Conservation (phyloP, 2,888 invertebrate species). For the Chelonus formosanus region DNA sequence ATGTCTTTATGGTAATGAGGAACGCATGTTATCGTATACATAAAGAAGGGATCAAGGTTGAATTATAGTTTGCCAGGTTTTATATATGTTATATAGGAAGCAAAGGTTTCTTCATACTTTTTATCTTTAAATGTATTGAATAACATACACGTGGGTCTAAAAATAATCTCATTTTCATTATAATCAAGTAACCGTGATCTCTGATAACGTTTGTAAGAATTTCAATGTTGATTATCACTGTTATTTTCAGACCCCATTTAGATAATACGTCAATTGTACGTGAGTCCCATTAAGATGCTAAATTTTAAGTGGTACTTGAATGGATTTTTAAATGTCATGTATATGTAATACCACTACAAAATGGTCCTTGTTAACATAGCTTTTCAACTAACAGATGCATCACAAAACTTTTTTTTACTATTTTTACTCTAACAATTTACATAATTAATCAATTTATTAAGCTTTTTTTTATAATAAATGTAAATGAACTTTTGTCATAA, state of each 20-base stretch:
- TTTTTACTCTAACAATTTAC: too few relatives aligned
- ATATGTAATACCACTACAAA: too few relatives aligned
- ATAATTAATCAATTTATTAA: too few relatives aligned
- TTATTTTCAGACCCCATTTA: constrained; percentile 1
- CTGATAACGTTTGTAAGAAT: neutral
- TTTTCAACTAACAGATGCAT: too few relatives aligned
- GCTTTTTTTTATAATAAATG: too few relatives aligned
- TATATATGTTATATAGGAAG: constrained; percentile 1
- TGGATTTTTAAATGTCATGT: too few relatives aligned
- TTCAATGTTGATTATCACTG: neutral
- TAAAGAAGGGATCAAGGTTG: constrained; percentile 33
- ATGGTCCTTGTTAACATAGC: too few relatives aligned
- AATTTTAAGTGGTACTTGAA: too few relatives aligned
- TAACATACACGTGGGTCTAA: neutral
- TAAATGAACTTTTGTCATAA: too few relatives aligned
- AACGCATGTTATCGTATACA: constrained; percentile 31
- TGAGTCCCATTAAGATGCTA: too few relatives aligned
- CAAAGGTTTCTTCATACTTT: constrained; percentile 15
- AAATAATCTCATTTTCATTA: constrained; percentile 1
- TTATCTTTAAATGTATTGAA: neutral
- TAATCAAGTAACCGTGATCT: too few relatives aligned
- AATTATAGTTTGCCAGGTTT: neutral
- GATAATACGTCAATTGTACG: neutral
- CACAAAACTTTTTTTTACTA: too few relatives aligned
- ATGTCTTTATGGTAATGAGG: constrained; percentile 33